Conservation (phyloP, 2,797 vertebrate species). For the Anabas testudineus region DNA sequence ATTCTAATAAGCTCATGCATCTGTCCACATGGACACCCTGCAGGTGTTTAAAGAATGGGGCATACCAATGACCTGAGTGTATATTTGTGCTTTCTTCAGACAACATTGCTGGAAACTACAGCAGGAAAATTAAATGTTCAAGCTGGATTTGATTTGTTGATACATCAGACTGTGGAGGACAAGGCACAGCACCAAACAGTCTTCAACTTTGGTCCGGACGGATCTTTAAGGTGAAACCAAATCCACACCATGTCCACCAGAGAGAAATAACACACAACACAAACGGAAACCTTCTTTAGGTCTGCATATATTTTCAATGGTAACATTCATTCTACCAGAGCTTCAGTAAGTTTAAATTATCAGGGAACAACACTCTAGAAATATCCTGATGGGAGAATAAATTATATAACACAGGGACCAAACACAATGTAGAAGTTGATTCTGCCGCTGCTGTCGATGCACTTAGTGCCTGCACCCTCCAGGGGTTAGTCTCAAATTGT, state of each 20-base stretch:
- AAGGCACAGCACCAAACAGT: too few species aligned
- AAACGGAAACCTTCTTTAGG: constrained; percentile 62
- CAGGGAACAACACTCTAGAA: constrained; percentile 55
- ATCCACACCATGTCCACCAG: neutral
- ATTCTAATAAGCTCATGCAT: too few species aligned
- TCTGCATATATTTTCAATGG: constrained; percentile 84
- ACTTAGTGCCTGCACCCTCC: constrained; percentile 39
- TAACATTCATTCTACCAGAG: constrained; percentile 81
- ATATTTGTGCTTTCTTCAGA: too few species aligned
- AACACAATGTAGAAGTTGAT: constrained; percentile 31
- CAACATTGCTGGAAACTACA: too few species aligned
- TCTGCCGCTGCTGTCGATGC: constrained; percentile 44
- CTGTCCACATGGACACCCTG: too few species aligned
- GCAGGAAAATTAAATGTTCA: too few species aligned
- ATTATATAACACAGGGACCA: constrained; percentile 23
- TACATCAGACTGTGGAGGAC: too few species aligned
- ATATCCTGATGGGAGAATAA: constrained; percentile 41
- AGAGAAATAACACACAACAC: constrained; percentile 65
- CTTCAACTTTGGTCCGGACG: neutral
- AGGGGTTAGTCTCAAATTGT: constrained; percentile 25
- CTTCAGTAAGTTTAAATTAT: constrained; percentile 71
- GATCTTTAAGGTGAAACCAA: neutral
- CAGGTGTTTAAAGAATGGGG: too few species aligned
- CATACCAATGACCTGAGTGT: too few species aligned
- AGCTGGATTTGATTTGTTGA: too few species aligned